Conservation (phyloP, 2,113 vertebrate species). For the human (Homo sapiens) region GRCh38 chr5:159613501-159614000, state of each 20-base stretch:
- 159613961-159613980: not conserved
- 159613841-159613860: not conserved
- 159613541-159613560: not conserved
- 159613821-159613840: not conserved
- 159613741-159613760: conserved; percentile 8
- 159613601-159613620: not conserved
- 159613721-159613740: not conserved
- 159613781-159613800: conserved; percentile 16
- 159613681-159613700: not conserved
- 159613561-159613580: not conserved
- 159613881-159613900: not conserved
- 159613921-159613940: not conserved
- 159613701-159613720: not conserved
- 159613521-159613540: not conserved
- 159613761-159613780: not conserved
- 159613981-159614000: not conserved
- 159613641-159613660: not conserved
- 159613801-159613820: not conserved
- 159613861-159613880: not conserved
- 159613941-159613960: not conserved
- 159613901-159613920: not conserved
- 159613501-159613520: not conserved
- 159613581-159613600: not conserved
- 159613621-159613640: not conserved
- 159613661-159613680: not conserved